A percentile compares a stretch with the other conserved stretches of the same genome.
These are phyloP conservation scores for Rhabditoides inermis DNA, from an alignment of 2,888 invertebrate species.

Conservation along the genomic window DNA sequence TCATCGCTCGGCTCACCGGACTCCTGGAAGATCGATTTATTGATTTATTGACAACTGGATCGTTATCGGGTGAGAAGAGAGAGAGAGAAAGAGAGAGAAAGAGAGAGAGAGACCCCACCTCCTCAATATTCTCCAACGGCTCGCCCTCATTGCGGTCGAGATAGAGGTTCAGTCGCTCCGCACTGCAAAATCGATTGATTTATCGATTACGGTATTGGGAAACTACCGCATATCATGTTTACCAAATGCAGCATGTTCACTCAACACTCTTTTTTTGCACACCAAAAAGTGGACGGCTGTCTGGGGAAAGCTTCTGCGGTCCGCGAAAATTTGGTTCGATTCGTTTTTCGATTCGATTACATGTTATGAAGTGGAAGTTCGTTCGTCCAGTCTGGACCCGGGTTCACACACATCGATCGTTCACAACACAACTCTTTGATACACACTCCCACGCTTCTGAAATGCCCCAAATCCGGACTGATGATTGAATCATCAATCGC, in stretches of 20 bases:
- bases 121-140: constrained; percentile 24
- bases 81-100: neutral
- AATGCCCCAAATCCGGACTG: too few species aligned
- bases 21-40: constrained; percentile 14
- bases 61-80: neutral
- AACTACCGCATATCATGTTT: neutral
- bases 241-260: too few species aligned
- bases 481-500: too few species aligned
- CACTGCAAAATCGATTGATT: constrained; percentile 32
- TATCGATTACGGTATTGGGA: neutral
- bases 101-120: constrained; percentile 5
- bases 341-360: neutral
- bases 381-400: too few species aligned
- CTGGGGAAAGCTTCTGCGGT: neutral
- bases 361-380: neutral
- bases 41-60: neutral
- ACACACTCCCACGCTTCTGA: too few species aligned
- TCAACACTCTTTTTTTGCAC: too few species aligned
- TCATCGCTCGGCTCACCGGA: constrained; percentile 17
- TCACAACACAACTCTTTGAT: too few species aligned
- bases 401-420: too few species aligned
- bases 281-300: neutral
- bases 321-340: neutral
- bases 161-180: constrained; percentile 51
- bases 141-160: constrained; percentile 40